Evolutionary conservation across 2,888 invertebrate genomes (phyloP), one percentile per base, ranked within the genome.

Genomic region (Microctonus brassicae): DNA sequence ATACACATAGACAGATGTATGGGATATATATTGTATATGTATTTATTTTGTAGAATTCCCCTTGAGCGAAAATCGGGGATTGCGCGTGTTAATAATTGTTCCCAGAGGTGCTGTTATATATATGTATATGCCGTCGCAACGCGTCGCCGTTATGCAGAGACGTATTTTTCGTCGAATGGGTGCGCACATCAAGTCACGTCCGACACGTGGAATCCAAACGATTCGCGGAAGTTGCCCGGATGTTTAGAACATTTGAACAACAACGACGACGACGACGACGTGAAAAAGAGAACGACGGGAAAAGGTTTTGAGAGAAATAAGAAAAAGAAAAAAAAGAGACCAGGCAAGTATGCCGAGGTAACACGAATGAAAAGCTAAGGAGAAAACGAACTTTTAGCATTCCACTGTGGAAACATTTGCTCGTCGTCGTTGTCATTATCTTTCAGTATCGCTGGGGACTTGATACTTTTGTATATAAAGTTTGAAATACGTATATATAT

Each of bases 141-240:
- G 53, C 66, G 17, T 47, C 17, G 47, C 17, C 17, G 47, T 47
- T 47, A 47, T 47, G 47, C 47, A 47, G 7, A 57, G 66, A 36
- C 66, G 57, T n/a, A n/a, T n/a, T n/a, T 66, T 55, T 66, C 39
- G 52, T 29, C 29, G 63, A 66, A 57, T 39, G 36, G n/a, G 29
- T 20, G 52, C 53, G 47, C 53, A 53, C 34, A 34, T 64, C 64
- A 24, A 29, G 64, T 64, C 52, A 52, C 26, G 55, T 55, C 26
- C 55, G 57, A 42, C n/a, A n/a, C 24, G 36, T 57, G 55, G 57
- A 66, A 66, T 66, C 29, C 39, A 26, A 57, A 26, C 55, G 10
- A 36, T 66, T 66, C 66, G 66, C 55, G 66, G 66, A 55, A 66
- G 57, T 66, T 47, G 57, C 36, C 63, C 66, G 66, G 66, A 66